Percentiles rank a stretch among this genome's conserved stretches.
Conservation (phyloP, 2,888 invertebrate species). For the Tenthredo scrophulariae region DNA sequence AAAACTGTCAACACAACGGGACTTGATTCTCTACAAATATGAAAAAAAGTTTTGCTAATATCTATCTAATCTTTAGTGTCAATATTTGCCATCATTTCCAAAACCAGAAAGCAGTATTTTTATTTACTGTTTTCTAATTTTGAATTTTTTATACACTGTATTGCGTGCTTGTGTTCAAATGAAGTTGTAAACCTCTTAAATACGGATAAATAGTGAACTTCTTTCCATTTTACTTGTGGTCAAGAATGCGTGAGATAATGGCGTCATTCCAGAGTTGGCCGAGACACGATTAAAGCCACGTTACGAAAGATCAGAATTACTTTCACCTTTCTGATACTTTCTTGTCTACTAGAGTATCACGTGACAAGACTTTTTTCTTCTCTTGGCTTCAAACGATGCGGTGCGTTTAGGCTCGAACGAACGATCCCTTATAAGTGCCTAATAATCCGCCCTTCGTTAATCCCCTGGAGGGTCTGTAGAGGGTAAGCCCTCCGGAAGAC, state of each 20-base stretch:
- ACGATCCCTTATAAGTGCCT: conserved; percentile 71
- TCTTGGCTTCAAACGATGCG: not conserved
- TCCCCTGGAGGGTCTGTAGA: conserved; percentile 68
- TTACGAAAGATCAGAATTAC: conserved; percentile 45
- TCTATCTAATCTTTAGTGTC: not conserved
- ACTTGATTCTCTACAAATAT: not conserved
- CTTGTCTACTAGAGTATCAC: conserved; percentile 51
- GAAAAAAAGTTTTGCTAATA: not conserved
- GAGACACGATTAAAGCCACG: not conserved
- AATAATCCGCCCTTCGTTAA: conserved; percentile 73
- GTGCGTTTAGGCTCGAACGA: not conserved
- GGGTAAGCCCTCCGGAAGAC: not conserved
- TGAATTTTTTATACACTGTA: not conserved
- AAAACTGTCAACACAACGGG: not conserved
- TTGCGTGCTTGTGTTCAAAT: not conserved
- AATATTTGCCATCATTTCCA: not conserved
- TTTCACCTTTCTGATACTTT: conserved; percentile 52
- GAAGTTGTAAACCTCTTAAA: not conserved
- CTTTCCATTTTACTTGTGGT: not conserved
- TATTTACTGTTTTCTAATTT: not conserved
- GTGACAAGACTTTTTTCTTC: conserved; percentile 48
- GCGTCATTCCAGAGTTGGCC: not conserved
- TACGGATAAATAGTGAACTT: not conserved
- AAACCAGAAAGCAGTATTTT: not conserved
- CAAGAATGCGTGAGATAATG: not conserved